Base-by-base conservation (phyloP, 2,888 invertebrate species). In the Andrena bucephala region DNA sequence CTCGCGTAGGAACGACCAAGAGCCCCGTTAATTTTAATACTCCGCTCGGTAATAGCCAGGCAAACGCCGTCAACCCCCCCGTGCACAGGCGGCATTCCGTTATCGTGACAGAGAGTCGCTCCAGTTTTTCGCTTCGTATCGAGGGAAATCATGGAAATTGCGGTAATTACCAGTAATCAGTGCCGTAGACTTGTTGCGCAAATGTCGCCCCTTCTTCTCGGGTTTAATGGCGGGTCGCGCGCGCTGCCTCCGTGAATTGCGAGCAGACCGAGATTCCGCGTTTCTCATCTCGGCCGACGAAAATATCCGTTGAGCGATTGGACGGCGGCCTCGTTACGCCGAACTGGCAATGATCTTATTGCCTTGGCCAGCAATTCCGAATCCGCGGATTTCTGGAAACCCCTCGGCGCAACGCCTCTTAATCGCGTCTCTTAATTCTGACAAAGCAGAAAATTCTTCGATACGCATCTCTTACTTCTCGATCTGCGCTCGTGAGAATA, bases 61-160 rank as follows among this genome's bases (percentile, higher is more conserved):
- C 20, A 57, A 27, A 20, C 24, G 20, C 7, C 27, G 5, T 20
- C 27, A 57, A 57, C 27, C 24, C 57, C 2, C 20, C 5, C n/a
- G 33, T 7, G n/a, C 16, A 20, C 36, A 33, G 33, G 1, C 29
- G 67, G 31, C 68, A 57, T 69, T 59, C 27, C 29, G 27, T 62
- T 60, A 71, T 48, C 72, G 65, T 33, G 10, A 6, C 36, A 50
- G 42, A 62, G 48, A 42, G 24, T 65, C 70, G 81, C 78, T 89
- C 83, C 60, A 87, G 63, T 86, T 87, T 83, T 78, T 33, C 78
- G 68, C 79, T 42, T 10, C 71, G 65, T 36, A 68, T 65, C 69
- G 78, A 63, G 76, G 42, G 80, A 85, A 90, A 89, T 89, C 84
- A 89, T 86, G 89, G 86, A 87, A 90, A 89, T 89, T 85, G 72